Evolutionary conservation across 2,113 vertebrate genomes (phyloP), one percentile per base, ranked within the genome.

Genomic region (Gila orcuttii): DNA sequence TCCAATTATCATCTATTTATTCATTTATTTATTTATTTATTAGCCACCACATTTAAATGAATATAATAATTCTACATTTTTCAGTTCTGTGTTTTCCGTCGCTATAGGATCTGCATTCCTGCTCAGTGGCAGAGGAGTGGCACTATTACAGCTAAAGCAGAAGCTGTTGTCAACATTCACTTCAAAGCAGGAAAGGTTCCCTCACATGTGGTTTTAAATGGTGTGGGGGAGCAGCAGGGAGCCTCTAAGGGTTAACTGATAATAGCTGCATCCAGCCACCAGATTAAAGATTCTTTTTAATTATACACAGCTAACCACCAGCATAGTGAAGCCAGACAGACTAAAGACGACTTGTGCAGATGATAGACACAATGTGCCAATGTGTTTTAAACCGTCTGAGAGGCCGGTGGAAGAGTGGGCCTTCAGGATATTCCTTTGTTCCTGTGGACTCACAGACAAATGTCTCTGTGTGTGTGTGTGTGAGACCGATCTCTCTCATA

Each of bases 401-500:
- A 95, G 94, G 93, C 79, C 94, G 92, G 93, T 93, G 93, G 92
- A 94, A 93, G 92, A 95, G 89, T 92, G 92, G 95, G 91, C 96
- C 95, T 95, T 86, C 91, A 94, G 93, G 96, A 96, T 91, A 86
- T 91, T 94, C 88, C 94, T 96, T 96, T 96, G 95, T 96, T 96
- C 95, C 95, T 93, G 92, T 92, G 93, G 94, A 93, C 95, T 96
- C 96, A 97, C 94, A 96, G 95, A 94, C 96, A 95, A 94, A 94
- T 96, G 95, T 96, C 94, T 95, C 93, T 94, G 94, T 90, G 60
- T 62, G 42, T 90, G 60, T 62, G 42, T 85, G 57, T 77, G 33
- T 93, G 94, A 91, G 93, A 94, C 95, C 96, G 96, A 96, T 96
- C 95, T 95, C 93, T 96, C 94, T 96, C 96, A 96, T 96, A 96